phyloP scores from a whole-genome alignment of 2,888 invertebrate genomes.

The Orchestes rusci region DNA sequence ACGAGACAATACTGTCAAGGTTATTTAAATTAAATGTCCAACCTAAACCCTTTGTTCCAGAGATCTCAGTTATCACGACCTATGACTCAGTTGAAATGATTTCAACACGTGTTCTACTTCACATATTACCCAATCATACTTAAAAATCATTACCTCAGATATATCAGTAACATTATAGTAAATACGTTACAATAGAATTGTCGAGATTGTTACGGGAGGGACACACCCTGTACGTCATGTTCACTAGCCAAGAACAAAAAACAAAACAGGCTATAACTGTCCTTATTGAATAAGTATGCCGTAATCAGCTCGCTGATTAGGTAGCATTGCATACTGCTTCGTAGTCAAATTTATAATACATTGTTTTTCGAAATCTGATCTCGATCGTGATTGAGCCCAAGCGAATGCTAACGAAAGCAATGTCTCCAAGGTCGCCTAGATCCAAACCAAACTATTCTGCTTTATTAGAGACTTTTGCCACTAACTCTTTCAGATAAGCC shows the following conservation, averaged over 20 bases:
- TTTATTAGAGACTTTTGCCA: conserved; percentile 22
- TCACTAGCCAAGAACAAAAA: conserved; percentile 10
- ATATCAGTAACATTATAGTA: too few species aligned
- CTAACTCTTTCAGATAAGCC: conserved; percentile 14
- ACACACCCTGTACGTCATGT: conserved; percentile 16
- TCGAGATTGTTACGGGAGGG: too few species aligned
- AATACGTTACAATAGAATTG: too few species aligned
- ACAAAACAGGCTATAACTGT: conserved; percentile 20
- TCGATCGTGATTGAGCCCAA: conserved; percentile 24
- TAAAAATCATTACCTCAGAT: too few species aligned
- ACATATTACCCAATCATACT: too few species aligned
- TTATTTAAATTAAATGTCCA: too few species aligned
- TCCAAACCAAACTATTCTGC: conserved; percentile 22
- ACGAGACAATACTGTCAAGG: too few species aligned
- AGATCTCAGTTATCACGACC: too few species aligned
- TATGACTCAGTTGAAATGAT: too few species aligned
- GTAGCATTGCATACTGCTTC: conserved; percentile 19
- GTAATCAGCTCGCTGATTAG: conserved; percentile 25
- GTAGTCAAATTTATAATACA: conserved; percentile 27
- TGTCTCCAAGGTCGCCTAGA: conserved; percentile 33
- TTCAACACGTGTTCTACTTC: too few species aligned
- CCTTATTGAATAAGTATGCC: conserved; percentile 25
- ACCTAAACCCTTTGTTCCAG: too few species aligned
- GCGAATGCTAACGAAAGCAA: conserved; percentile 25
- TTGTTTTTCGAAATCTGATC: conserved; percentile 26